phyloP scores from a whole-genome alignment of 2,113 vertebrate genomes.

The Sisor rabdophorus region DNA sequence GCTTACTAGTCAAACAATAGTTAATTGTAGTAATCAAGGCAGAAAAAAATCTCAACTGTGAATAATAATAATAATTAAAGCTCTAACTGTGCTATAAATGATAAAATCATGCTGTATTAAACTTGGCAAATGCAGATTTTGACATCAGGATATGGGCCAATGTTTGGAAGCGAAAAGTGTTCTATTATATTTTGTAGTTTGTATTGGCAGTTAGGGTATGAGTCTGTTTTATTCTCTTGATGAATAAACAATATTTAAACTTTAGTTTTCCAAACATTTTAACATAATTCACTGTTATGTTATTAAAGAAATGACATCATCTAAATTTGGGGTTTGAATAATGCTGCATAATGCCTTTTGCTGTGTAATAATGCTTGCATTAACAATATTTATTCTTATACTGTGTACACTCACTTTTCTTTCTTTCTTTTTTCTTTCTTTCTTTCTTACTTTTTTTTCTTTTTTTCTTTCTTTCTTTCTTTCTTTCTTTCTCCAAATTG shows the following conservation, averaged over 20 bases:
- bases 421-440: slow-evolving; percentile 25
- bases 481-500: slow-evolving; percentile 30
- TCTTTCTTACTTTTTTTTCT: slow-evolving; percentile 18
- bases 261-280: slow-evolving; percentile 37
- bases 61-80: slow-evolving; percentile 1
- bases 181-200: slow-evolving; percentile 26
- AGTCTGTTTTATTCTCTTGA: slow-evolving; percentile 29
- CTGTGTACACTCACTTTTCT: not conserved
- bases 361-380: slow-evolving; percentile 42
- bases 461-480: slow-evolving; percentile 24
- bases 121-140: slow-evolving; percentile 29
- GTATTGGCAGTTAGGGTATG: slow-evolving; percentile 22
- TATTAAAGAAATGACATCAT: slow-evolving; percentile 43
- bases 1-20: too few species aligned
- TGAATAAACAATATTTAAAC: slow-evolving; percentile 26
- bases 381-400: slow-evolving; percentile 30
- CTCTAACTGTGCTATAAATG: slow-evolving; percentile 15
- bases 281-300: not conserved
- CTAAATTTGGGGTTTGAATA: slow-evolving; percentile 34
- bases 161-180: slow-evolving; percentile 16
- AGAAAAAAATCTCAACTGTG: not conserved
- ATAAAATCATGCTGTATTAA: not conserved
- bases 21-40: not conserved
- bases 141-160: slow-evolving; percentile 28
- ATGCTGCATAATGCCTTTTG: slow-evolving; percentile 22